Evolutionary conservation across 2,113 vertebrate species (phyloP).

Genomic region (Progne subis): DNA sequence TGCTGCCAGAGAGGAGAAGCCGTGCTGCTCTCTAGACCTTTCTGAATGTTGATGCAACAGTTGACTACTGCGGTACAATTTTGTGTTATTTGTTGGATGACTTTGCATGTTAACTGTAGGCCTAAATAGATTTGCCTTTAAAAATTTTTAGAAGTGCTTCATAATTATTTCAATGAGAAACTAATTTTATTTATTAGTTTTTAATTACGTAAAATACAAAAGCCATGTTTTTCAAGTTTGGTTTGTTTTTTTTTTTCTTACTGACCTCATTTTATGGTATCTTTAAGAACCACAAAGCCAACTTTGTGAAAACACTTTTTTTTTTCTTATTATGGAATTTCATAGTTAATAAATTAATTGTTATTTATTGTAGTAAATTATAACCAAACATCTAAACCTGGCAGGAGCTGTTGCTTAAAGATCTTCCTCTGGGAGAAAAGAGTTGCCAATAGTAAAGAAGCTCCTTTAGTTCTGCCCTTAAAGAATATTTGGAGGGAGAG

Average conservation of each 20-base stretch:
- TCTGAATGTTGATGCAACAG: conserved; percentile 86
- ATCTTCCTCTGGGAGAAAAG: conserved; percentile 22
- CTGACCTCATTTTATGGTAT: conserved; percentile 57
- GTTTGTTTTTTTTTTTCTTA: conserved; percentile 48
- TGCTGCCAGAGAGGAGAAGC: conserved; percentile 71
- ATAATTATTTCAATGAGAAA: conserved; percentile 70
- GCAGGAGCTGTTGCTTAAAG: conserved; percentile 51
- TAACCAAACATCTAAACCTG: conserved; percentile 47
- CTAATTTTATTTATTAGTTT: conserved; percentile 71
- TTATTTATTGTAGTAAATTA: conserved; percentile 73
- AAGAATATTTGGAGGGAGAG: neutral
- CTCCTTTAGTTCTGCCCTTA: conserved; percentile 31
- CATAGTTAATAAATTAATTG: conserved; percentile 67
- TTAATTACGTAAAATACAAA: conserved; percentile 65
- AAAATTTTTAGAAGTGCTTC: conserved; percentile 75
- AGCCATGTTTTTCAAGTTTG: conserved; percentile 75
- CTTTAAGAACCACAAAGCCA: conserved; percentile 65
- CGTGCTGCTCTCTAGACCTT: conserved; percentile 84
- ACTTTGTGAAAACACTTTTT: conserved; percentile 54
- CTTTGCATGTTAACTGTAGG: conserved; percentile 96
- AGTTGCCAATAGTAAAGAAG: conserved; percentile 36
- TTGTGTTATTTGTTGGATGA: conserved; percentile 95
- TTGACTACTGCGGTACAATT: conserved; percentile 87
- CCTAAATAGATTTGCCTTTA: conserved; percentile 88
- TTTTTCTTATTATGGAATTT: conserved; percentile 61